phyloP scores from a whole-genome alignment of 2,113 vertebrate species.

The Aythya baeri region DNA sequence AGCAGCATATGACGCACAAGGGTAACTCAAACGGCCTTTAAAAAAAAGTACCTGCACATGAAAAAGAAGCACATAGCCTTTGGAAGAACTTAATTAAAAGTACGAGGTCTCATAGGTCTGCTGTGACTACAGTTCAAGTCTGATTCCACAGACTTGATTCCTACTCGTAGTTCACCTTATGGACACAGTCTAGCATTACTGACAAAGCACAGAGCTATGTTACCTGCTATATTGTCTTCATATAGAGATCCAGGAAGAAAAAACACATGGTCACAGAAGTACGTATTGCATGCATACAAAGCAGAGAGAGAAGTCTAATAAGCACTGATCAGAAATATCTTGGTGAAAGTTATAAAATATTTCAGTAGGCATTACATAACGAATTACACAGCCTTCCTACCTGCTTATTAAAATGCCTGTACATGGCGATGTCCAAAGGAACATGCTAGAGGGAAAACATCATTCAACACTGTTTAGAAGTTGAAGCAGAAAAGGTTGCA shows the following conservation, averaged over 20 bases:
- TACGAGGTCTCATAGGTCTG: neutral
- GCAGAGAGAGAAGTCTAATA: neutral
- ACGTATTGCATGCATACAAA: neutral
- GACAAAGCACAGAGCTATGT: accelerated
- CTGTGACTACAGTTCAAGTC: neutral
- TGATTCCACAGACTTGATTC: neutral
- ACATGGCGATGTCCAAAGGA: neutral
- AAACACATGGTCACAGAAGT: neutral
- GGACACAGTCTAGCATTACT: neutral
- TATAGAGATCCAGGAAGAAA: neutral
- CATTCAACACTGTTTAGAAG: neutral
- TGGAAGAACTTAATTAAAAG: neutral
- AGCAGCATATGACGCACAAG: neutral
- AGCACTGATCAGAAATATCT: neutral
- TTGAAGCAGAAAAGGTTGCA: neutral
- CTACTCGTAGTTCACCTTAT: neutral
- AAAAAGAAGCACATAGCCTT: neutral
- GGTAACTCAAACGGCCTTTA: neutral
- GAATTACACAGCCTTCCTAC: neutral
- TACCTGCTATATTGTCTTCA: neutral
- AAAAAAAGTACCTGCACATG: neutral
- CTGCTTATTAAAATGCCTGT: neutral
- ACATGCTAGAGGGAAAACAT: slow-evolving; percentile 2
- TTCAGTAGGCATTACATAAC: neutral
- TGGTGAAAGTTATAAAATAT: neutral